Evolutionary conservation across 2,888 invertebrate species (phyloP).

Genomic region (Arge pagana): DNA sequence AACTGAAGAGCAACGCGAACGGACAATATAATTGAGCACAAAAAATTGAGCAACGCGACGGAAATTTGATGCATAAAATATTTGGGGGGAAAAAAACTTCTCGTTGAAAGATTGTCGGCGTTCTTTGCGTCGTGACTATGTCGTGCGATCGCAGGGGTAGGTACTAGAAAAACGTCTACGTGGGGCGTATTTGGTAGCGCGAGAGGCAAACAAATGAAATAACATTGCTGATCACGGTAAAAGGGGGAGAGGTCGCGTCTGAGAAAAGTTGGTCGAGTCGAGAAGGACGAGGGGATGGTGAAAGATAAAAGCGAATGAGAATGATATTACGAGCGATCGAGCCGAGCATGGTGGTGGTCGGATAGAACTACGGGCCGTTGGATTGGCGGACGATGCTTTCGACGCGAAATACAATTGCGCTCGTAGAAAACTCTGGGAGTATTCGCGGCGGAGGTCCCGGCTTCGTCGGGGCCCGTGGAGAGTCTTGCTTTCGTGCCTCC

Average conservation of each 20-base stretch:
- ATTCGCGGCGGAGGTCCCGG: constrained; percentile 23
- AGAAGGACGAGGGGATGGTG: constrained; percentile 22
- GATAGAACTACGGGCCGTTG: constrained; percentile 14
- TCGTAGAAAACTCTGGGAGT: background rate
- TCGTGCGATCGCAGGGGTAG: too few species aligned
- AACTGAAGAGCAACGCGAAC: too few species aligned
- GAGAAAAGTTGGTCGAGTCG: constrained; percentile 32
- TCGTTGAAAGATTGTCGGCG: too few species aligned
- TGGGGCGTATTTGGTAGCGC: constrained; percentile 1
- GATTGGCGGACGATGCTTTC: constrained; percentile 17
- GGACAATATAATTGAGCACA: too few species aligned
- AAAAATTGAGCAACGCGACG: too few species aligned
- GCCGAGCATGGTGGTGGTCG: constrained; percentile 25
- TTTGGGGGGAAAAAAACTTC: too few species aligned
- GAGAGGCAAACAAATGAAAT: constrained; percentile 28
- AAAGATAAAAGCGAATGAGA: constrained; percentile 42
- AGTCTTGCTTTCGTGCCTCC: constrained; percentile 18
- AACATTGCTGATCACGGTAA: constrained; percentile 38
- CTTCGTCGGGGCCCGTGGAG: constrained; percentile 17
- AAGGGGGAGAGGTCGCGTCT: constrained; percentile 23
- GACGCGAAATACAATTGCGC: constrained; percentile 5
- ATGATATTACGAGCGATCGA: constrained; percentile 37
- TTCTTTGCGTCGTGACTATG: too few species aligned
- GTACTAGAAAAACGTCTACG: constrained; percentile 10
- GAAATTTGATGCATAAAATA: too few species aligned